phyloP scores from a whole-genome alignment of 1,140 invertebrate species.

The Neodiprion fabricii region DNA sequence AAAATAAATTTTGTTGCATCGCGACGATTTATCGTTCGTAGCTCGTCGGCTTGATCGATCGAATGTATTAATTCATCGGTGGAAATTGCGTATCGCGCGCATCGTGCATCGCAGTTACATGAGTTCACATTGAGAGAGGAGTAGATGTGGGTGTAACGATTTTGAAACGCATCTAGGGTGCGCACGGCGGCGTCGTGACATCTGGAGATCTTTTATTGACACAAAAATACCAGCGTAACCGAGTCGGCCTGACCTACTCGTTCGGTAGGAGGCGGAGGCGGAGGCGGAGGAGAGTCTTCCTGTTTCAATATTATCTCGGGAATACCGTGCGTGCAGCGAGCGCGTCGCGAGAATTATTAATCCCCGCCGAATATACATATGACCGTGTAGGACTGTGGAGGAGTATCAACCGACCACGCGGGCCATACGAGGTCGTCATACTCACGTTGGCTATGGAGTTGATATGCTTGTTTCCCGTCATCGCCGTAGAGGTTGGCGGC shows the following conservation, averaged over 20 bases:
- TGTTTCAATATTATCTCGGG: background rate
- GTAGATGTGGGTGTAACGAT: too few species aligned
- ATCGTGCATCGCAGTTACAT: too few species aligned
- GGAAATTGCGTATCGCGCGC: too few species aligned
- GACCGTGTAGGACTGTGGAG: background rate
- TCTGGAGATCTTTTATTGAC: conserved; percentile 1
- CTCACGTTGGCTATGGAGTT: conserved; percentile 59
- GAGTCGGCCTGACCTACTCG: background rate
- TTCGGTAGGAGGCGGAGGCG: background rate
- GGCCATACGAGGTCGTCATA: conserved; percentile 12
- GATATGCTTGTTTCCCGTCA: conserved; percentile 59
- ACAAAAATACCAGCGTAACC: background rate
- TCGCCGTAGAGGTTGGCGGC: conserved; percentile 54
- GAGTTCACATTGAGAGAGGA: background rate
- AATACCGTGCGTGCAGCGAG: too few species aligned
- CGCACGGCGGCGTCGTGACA: background rate
- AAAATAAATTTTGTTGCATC: too few species aligned
- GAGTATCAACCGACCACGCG: background rate
- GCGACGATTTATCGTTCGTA: too few species aligned
- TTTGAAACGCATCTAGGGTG: too few species aligned
- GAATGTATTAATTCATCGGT: too few species aligned
- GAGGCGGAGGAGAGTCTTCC: background rate
- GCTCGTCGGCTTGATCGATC: too few species aligned
- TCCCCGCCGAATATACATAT: background rate
- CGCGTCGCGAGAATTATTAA: background rate